phyloP scores from a whole-genome alignment of 2,797 vertebrate species.

The Cetoscarus ocellatus region DNA sequence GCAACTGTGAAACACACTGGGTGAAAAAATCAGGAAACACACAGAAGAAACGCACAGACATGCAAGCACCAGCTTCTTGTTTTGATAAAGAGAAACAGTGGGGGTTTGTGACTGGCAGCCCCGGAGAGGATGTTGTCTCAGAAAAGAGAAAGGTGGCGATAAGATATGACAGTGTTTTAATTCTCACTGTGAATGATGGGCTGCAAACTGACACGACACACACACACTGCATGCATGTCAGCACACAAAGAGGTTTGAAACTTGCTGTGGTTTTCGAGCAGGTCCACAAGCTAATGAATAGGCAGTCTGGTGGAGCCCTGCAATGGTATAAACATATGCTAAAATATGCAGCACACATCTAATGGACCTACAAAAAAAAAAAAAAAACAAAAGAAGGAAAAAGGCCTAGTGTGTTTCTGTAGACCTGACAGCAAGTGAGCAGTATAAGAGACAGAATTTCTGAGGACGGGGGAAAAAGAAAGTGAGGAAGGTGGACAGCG shows the following conservation, averaged over 20 bases:
- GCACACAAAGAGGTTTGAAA: conserved; percentile 7
- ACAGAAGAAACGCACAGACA: conserved; percentile 1
- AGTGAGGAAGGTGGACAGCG: conserved; percentile 9
- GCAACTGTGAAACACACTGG: conserved; percentile 19
- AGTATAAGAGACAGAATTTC: conserved; percentile 36
- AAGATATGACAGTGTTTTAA: conserved; percentile 66
- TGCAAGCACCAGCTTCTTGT: conserved; percentile 10
- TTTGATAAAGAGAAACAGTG: conserved; percentile 41
- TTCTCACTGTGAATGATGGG: conserved; percentile 45
- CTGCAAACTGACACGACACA: conserved; percentile 14
- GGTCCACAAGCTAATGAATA: conserved; percentile 38
- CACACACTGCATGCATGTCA: conserved; percentile 4
- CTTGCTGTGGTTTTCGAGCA: conserved; percentile 17
- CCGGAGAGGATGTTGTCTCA: conserved; percentile 22
- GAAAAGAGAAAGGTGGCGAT: conserved; percentile 48
- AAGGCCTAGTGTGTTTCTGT: conserved; percentile 22
- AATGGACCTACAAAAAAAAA: conserved; percentile 7
- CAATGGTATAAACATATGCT: conserved; percentile 12
- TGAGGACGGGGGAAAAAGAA: conserved; percentile 13
- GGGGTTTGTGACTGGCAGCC: conserved; percentile 52
- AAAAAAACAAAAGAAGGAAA: conserved; percentile 1
- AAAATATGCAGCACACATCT: conserved; percentile 24
- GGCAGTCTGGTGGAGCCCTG: conserved; percentile 1
- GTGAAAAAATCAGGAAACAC: conserved; percentile 13
- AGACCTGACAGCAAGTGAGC: conserved; percentile 25